A percentile compares a stretch with the other conserved stretches of the same genome.
Evolutionary conservation across 1,140 invertebrate species (phyloP).

Genomic region (Gonioctena quinquepunctata): DNA sequence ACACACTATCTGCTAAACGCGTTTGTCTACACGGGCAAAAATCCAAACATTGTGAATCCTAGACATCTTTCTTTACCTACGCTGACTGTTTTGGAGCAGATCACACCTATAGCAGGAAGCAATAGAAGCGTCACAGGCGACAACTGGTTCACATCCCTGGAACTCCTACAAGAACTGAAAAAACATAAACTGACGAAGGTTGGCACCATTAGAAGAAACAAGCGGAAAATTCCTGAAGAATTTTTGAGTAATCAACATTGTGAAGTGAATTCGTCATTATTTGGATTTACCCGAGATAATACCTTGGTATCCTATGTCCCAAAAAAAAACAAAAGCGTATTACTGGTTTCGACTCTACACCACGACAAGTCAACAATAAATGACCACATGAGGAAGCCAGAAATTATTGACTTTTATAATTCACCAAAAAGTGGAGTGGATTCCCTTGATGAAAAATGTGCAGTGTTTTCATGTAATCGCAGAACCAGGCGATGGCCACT

Average conservation of each 20-base stretch:
- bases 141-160: constrained; percentile 52
- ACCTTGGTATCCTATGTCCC: constrained; percentile 12
- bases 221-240: constrained; percentile 42
- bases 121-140: constrained; percentile 53
- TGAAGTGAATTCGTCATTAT: constrained; percentile 16
- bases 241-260: constrained; percentile 31
- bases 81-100: constrained; percentile 41
- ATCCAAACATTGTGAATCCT: constrained; percentile 5
- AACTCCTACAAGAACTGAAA: constrained; percentile 32
- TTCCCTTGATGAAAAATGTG: constrained; percentile 52
- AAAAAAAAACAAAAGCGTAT: constrained; percentile 43
- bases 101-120: constrained; percentile 37
- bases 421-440: constrained; percentile 56
- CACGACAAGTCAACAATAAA: constrained; percentile 27
- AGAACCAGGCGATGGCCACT: constrained; percentile 52
- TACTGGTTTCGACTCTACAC: constrained; percentile 45
- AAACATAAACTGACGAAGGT: constrained; percentile 42
- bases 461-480: constrained; percentile 45
- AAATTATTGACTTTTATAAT: constrained; percentile 49
- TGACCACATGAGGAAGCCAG: constrained; percentile 43
- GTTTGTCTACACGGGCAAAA: constrained; percentile 12
- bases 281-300: constrained; percentile 5
- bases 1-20: constrained; percentile 16
- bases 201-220: constrained; percentile 49
- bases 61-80: constrained; percentile 21